Conservation (phyloP, 2,113 vertebrate species). For the Hippolais icterina region DNA sequence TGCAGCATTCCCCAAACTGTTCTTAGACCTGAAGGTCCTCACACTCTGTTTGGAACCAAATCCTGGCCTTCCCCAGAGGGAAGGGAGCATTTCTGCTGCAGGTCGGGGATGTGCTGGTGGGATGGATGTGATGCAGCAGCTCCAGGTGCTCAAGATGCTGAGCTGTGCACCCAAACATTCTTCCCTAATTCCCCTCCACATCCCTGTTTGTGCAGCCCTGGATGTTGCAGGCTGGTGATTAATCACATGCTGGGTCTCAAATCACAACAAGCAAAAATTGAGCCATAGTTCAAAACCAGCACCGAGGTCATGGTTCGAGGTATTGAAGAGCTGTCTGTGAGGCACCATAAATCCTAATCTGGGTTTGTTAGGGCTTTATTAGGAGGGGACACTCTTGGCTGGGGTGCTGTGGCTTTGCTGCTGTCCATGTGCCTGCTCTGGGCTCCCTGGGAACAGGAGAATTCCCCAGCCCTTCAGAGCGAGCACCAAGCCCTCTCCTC, state of each 20-base stretch:
- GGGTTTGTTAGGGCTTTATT: not conserved
- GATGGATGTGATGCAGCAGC: not conserved
- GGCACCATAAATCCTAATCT: not conserved
- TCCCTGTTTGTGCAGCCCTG: not conserved
- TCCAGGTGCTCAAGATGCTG: not conserved
- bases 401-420: not conserved
- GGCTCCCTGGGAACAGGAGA: fast-evolving
- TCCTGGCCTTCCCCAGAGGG: not conserved
- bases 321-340: not conserved
- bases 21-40: fast-evolving
- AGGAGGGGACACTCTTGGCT: not conserved
- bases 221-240: not conserved
- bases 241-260: not conserved
- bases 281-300: conserved; percentile 20
- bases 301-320: not conserved
- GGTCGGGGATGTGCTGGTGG: fast-evolving
- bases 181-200: not conserved
- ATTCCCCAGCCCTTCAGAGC: fast-evolving
- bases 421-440: too few relatives aligned
- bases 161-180: not conserved
- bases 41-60: fast-evolving
- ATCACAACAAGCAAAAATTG: not conserved
- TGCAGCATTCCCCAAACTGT: fast-evolving
- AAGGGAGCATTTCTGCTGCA: fast-evolving
- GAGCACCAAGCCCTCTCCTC: not conserved